These are phyloP conservation scores for Synodontis membranacea DNA, from an alignment of 2,113 vertebrate genomes.

Conservation along the genomic window DNA sequence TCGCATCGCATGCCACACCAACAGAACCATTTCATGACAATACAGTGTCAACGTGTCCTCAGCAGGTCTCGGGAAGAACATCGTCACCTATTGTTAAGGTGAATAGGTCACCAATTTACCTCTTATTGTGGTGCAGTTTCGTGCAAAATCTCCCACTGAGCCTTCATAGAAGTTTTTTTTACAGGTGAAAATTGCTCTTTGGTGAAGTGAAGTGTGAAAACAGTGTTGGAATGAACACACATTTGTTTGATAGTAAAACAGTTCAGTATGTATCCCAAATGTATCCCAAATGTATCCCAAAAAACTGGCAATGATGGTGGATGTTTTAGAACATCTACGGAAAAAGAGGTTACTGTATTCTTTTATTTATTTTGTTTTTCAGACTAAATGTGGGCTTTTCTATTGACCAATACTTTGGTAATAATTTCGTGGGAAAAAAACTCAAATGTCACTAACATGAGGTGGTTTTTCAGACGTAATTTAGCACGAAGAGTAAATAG, in stretches of 20 bases:
- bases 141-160: background rate
- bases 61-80: background rate
- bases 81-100: background rate
- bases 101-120: background rate
- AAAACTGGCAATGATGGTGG: too few relatives aligned
- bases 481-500: too few relatives aligned
- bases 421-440: too few relatives aligned
- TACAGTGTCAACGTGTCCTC: background rate
- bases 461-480: too few relatives aligned
- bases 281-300: too few relatives aligned
- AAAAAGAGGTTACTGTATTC: too few relatives aligned
- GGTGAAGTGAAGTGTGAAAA: background rate
- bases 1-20: background rate
- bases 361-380: too few relatives aligned
- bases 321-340: too few relatives aligned
- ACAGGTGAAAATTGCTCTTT: background rate
- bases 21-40: background rate
- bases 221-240: background rate
- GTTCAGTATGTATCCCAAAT: too few relatives aligned
- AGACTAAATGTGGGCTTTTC: background rate
- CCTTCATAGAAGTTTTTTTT: background rate
- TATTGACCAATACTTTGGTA: background rate
- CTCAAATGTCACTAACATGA: too few relatives aligned
- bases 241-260: too few relatives aligned
- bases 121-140: slow-evolving; percentile 6